These are phyloP conservation scores for Craterocephalus amniculus DNA, from an alignment of 2,797 vertebrate species.

Conservation along the genomic window DNA sequence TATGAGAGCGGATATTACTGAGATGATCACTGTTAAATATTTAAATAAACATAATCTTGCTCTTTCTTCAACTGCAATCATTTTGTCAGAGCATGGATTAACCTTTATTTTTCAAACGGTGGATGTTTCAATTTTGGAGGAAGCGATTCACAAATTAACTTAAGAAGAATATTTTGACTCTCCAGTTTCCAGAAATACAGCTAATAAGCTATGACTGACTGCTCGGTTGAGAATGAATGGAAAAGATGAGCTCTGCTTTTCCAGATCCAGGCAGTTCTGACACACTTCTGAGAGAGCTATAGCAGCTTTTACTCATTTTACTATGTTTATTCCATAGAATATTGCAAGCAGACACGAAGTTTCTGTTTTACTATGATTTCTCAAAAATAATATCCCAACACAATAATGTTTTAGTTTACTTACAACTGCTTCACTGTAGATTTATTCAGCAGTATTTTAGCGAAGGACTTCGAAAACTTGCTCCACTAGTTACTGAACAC, in stretches of 20 bases:
- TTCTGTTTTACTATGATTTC: neutral
- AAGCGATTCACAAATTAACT: conserved; percentile 44
- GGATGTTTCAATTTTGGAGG: conserved; percentile 25
- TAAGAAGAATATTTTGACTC: conserved; percentile 37
- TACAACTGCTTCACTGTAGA: neutral
- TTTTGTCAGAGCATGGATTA: conserved; percentile 46
- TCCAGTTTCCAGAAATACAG: conserved; percentile 16
- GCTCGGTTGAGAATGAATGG: conserved; percentile 36
- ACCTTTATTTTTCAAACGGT: conserved; percentile 33
- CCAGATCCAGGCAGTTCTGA: neutral
- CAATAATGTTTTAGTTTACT: neutral
- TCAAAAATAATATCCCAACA: neutral
- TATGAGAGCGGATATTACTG: conserved; percentile 23
- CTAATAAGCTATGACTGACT: conserved; percentile 25
- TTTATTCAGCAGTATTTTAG: neutral
- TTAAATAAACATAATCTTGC: conserved; percentile 54
- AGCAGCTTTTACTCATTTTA: neutral
- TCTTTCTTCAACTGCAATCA: conserved; percentile 42
- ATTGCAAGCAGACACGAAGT: neutral
- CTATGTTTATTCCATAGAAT: conserved; percentile 7
- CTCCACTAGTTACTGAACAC: neutral
- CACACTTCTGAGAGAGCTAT: neutral
- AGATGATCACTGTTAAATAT: conserved; percentile 50
- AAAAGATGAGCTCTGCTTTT: conserved; percentile 42
- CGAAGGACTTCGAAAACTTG: neutral